A percentile compares a stretch with the other conserved stretches of the same genome.
These are phyloP conservation scores for Aphrophora alni DNA, from an alignment of 2,888 invertebrate species.

Conservation along the genomic window DNA sequence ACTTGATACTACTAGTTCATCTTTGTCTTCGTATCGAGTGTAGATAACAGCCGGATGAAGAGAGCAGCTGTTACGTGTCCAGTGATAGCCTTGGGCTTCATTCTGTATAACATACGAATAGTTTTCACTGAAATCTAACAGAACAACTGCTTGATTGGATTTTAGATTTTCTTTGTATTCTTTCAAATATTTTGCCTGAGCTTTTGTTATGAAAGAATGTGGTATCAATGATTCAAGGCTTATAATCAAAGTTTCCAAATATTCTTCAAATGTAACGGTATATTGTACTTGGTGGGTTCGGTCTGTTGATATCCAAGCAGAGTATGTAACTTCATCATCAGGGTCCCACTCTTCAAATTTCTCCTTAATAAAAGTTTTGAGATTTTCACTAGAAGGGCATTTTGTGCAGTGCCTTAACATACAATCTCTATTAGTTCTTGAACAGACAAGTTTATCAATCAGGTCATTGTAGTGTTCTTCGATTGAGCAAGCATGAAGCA, in stretches of 20 bases:
- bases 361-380: conserved; percentile 6
- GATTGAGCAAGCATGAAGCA: conserved; percentile 2
- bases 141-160: not conserved
- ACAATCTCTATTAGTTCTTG: conserved; percentile 22
- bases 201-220: conserved; percentile 10
- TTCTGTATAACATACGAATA: not conserved
- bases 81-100: conserved; percentile 16
- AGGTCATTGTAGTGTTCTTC: conserved; percentile 14
- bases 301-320: conserved; percentile 10
- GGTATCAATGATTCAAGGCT: not conserved
- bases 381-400: conserved; percentile 19
- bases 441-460: conserved; percentile 21
- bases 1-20: conserved; percentile 12
- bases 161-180: conserved; percentile 3
- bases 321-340: not conserved
- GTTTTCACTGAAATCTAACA: no score
- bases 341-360: conserved; percentile 13
- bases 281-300: not conserved
- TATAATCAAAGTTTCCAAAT: not conserved
- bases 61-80: conserved; percentile 15
- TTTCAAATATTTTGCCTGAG: conserved; percentile 15
- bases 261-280: conserved; percentile 18
- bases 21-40: not conserved
- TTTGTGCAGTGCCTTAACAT: conserved; percentile 27
- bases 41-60: conserved; percentile 7